These are phyloP conservation scores for Trichacis sp. DNA, from an alignment of 2,888 invertebrate species.

Conservation along the genomic window DNA sequence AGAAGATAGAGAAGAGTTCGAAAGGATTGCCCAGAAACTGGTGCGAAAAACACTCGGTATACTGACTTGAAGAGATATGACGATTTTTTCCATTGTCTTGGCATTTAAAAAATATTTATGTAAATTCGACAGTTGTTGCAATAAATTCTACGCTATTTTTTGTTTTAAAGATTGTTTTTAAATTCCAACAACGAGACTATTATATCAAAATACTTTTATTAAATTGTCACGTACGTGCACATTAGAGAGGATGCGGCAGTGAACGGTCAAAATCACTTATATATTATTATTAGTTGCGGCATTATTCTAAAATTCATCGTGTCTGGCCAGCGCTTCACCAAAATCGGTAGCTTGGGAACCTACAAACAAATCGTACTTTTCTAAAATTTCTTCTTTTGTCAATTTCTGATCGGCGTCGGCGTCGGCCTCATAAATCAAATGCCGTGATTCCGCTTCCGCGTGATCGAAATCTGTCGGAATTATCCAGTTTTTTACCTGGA, in stretches of 20 bases:
- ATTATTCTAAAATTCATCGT: slow-evolving; percentile 96
- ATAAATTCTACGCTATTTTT: too few species aligned
- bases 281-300: too few species aligned
- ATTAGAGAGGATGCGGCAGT: too few species aligned
- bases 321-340: slow-evolving; percentile 93
- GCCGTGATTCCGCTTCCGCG: slow-evolving; percentile 95
- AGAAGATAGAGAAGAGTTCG: slow-evolving; percentile 93
- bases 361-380: slow-evolving; percentile 97
- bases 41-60: slow-evolving; percentile 92
- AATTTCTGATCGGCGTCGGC: slow-evolving; percentile 90
- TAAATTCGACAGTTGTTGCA: too few species aligned
- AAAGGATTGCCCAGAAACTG: slow-evolving; percentile 90
- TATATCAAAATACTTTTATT: slow-evolving; percentile 5
- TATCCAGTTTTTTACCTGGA: slow-evolving; percentile 86
- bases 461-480: slow-evolving; percentile 97
- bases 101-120: too few species aligned
- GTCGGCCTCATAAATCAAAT: slow-evolving; percentile 95
- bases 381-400: slow-evolving; percentile 89
- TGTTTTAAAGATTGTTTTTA: too few species aligned
- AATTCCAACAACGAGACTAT: too few species aligned
- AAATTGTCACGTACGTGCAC: too few species aligned
- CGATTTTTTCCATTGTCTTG: too few species aligned
- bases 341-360: slow-evolving; percentile 99
- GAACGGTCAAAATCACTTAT: too few species aligned
- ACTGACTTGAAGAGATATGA: slow-evolving; percentile 66